Conservation (phyloP, 2,888 invertebrate species). For the Chrysolina haemoptera region DNA sequence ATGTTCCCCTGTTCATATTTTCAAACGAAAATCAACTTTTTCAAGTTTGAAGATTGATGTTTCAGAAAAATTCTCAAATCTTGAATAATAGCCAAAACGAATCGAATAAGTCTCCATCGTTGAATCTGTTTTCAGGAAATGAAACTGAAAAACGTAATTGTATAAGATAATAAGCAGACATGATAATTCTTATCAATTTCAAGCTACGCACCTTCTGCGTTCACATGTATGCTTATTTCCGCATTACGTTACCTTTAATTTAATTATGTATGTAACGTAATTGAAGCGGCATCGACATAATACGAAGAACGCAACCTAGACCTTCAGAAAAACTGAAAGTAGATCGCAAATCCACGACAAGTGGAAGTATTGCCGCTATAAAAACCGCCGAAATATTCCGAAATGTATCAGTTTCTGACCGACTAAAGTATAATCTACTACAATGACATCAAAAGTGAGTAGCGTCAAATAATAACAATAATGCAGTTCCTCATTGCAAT, state of each 20-base stretch:
- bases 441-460: conserved; percentile 63
- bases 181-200: too few species aligned
- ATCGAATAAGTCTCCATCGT: too few species aligned
- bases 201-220: too few species aligned
- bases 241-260: neutral
- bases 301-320: conserved; percentile 60
- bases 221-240: neutral
- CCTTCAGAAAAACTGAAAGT: conserved; percentile 66
- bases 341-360: conserved; percentile 56
- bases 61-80: too few species aligned
- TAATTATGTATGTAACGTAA: neutral
- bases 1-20: too few species aligned
- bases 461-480: neutral
- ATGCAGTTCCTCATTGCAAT: too few species aligned
- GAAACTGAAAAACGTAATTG: too few species aligned
- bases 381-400: conserved; percentile 51
- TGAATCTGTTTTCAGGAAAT: too few species aligned
- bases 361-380: conserved; percentile 51
- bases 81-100: too few species aligned
- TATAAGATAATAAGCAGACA: too few species aligned
- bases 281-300: neutral
- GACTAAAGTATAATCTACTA: conserved; percentile 51
- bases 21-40: too few species aligned
- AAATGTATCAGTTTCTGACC: conserved; percentile 57
- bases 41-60: too few species aligned